Evolutionary conservation across 2,113 vertebrate genomes (phyloP).

Genomic region (Pterocles burchelli): DNA sequence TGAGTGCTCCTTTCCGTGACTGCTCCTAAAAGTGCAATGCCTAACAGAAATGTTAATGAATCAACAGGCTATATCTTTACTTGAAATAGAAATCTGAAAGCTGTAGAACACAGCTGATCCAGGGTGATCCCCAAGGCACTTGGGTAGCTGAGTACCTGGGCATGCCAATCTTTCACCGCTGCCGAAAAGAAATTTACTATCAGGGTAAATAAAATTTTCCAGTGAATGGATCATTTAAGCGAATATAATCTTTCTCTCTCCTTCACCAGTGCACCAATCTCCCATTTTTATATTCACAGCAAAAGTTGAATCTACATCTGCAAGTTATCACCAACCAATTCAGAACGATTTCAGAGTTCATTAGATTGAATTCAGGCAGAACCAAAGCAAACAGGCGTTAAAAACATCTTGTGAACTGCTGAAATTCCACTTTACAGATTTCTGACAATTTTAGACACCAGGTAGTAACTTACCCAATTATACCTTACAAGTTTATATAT

Average conservation of each 20-base stretch:
- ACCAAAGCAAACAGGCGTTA: not conserved
- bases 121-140: not conserved
- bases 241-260: not conserved
- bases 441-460: not conserved
- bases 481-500: not conserved
- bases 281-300: not conserved
- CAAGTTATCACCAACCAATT: not conserved
- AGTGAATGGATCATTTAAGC: not conserved
- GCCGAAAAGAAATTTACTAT: not conserved
- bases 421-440: not conserved
- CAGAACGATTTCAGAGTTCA: not conserved
- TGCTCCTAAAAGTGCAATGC: not conserved
- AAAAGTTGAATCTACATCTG: not conserved
- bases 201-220: not conserved
- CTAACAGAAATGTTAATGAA: not conserved
- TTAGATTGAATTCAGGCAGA: not conserved
- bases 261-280: not conserved
- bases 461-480: not conserved
- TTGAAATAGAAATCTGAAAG: not conserved
- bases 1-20: not conserved
- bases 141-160: not conserved
- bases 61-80: not conserved
- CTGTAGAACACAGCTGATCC: not conserved
- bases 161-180: not conserved
- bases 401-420: not conserved